phyloP scores from a whole-genome alignment of 2,113 vertebrate species.

The Leucopsar rothschildi region DNA sequence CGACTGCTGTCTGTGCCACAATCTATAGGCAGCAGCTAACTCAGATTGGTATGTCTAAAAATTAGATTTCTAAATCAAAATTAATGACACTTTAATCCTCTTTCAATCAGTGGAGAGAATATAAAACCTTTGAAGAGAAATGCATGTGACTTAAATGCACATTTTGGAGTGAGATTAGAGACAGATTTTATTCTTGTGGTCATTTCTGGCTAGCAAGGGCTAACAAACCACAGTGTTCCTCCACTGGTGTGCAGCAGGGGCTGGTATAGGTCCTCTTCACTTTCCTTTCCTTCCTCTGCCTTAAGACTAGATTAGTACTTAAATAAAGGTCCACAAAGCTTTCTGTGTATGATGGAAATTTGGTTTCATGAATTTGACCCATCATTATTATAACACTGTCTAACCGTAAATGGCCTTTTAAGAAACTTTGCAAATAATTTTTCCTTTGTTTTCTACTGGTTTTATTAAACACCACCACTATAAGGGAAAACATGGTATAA shows the following conservation, averaged over 20 bases:
- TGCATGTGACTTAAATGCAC: neutral
- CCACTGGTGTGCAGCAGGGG: neutral
- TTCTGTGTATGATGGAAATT: neutral
- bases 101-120: neutral
- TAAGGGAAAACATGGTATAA: neutral
- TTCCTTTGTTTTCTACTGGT: neutral
- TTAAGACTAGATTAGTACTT: neutral
- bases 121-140: neutral
- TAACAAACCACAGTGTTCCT: neutral
- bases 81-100: neutral
- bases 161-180: neutral
- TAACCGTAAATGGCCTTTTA: neutral
- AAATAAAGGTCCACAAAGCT: neutral
- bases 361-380: neutral
- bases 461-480: neutral
- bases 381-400: neutral
- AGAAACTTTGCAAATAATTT: neutral
- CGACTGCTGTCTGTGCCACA: fast-evolving
- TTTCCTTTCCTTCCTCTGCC: neutral
- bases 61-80: neutral
- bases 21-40: neutral
- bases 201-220: neutral
- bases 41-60: neutral
- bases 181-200: neutral
- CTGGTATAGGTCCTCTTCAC: neutral